phyloP scores from a whole-genome alignment of 2,113 vertebrate species.

The Atherinomorus stipes region DNA sequence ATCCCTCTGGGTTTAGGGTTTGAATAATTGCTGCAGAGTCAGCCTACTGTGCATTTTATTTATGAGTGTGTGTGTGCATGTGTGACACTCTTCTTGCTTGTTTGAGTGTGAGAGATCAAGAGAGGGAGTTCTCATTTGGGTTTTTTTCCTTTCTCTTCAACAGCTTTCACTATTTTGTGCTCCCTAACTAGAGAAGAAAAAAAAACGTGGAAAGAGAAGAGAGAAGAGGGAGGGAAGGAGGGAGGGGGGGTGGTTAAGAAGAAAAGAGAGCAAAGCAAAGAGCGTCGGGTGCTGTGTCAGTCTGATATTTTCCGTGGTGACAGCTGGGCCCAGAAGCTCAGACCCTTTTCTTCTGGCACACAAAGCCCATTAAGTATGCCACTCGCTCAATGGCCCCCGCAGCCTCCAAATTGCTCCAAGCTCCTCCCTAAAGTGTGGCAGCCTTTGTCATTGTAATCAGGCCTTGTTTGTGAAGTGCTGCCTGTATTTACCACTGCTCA shows the following conservation, averaged over 20 bases:
- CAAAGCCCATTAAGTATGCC: conserved; percentile 95
- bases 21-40: conserved; percentile 80
- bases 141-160: conserved; percentile 58
- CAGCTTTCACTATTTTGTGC: conserved; percentile 78
- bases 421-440: conserved; percentile 95
- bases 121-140: conserved; percentile 68
- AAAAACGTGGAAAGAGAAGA: conserved; percentile 42
- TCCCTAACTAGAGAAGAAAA: conserved; percentile 71
- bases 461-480: conserved; percentile 85
- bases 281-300: conserved; percentile 80
- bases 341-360: conserved; percentile 84
- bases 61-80: conserved; percentile 23
- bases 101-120: conserved; percentile 58
- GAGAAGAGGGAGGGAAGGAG: conserved; percentile 10
- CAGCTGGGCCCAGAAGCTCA: conserved; percentile 89
- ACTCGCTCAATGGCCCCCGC: conserved; percentile 89
- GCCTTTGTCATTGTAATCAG: conserved; percentile 94
- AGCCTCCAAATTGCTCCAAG: conserved; percentile 86
- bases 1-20: conserved; percentile 75
- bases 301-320: conserved; percentile 88
- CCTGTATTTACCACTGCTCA: conserved; percentile 85
- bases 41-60: conserved; percentile 69
- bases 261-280: conserved; percentile 72
- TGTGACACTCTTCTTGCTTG: conserved; percentile 8
- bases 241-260: conserved; percentile 51